These are phyloP conservation scores for Helicoverpa assulta DNA, from an alignment of 2,888 invertebrate genomes.

Conservation along the genomic window DNA sequence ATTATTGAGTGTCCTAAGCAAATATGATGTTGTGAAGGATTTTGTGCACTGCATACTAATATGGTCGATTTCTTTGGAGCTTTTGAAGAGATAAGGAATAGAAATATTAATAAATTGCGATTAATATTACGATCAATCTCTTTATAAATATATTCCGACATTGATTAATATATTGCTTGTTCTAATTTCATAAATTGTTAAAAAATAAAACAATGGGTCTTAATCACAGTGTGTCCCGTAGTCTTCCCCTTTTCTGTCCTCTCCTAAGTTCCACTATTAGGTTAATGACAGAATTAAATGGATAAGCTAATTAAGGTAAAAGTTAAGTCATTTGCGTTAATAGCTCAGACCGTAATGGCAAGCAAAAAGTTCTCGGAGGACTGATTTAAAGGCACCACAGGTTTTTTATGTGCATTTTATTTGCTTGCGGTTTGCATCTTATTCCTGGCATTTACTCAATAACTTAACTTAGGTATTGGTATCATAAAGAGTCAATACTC, in stretches of 20 bases:
- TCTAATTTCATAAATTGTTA: too few species aligned
- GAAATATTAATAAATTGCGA: not conserved
- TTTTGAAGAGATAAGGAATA: not conserved
- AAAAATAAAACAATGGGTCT: too few species aligned
- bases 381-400: constrained; percentile 5
- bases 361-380: constrained; percentile 26
- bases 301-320: constrained; percentile 44
- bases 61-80: constrained; percentile 2
- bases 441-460: not conserved
- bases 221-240: not conserved
- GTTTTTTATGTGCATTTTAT: constrained; percentile 17
- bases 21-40: constrained; percentile 39
- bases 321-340: constrained; percentile 49
- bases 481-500: too few species aligned
- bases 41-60: constrained; percentile 33
- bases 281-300: constrained; percentile 44
- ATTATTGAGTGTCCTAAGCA: constrained; percentile 48
- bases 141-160: not conserved
- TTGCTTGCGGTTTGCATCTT: not conserved
- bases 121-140: not conserved
- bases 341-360: constrained; percentile 27
- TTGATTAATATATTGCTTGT: too few species aligned
- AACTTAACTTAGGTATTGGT: not conserved
- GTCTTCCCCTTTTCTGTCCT: constrained; percentile 3
- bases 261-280: constrained; percentile 13